Percentiles rank a stretch among this genome's conserved stretches.
phyloP scores from a whole-genome alignment of 2,113 vertebrate genomes.

The Zosterops japonicus region DNA sequence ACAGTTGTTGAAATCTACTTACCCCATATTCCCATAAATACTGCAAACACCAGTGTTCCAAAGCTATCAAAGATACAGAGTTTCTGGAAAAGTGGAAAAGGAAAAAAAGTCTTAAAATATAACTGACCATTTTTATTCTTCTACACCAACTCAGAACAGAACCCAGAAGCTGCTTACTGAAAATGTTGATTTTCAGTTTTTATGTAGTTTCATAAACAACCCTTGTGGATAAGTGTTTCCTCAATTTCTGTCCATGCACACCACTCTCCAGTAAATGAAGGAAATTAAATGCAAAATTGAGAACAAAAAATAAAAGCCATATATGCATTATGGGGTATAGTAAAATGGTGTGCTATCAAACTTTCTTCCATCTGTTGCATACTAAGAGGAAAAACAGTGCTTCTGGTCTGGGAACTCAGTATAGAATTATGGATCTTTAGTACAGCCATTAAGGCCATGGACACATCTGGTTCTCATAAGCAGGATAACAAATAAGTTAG shows the following conservation, averaged over 20 bases:
- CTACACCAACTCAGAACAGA: background rate
- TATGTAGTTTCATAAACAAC: background rate
- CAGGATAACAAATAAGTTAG: background rate
- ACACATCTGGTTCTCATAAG: slow-evolving; percentile 23
- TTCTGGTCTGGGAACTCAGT: background rate
- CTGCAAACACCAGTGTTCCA: slow-evolving; percentile 91
- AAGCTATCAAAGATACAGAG: slow-evolving; percentile 94
- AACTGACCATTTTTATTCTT: background rate
- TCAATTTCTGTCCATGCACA: background rate
- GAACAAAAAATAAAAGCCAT: background rate
- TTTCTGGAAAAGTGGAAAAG: slow-evolving; percentile 77
- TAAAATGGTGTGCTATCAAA: background rate
- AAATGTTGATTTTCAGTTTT: background rate
- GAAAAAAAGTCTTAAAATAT: background rate
- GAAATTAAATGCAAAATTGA: background rate
- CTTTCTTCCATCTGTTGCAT: background rate
- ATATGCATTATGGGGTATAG: background rate
- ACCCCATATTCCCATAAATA: slow-evolving; percentile 97
- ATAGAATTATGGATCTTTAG: background rate
- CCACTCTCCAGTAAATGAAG: background rate
- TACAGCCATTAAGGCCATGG: background rate
- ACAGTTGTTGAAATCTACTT: slow-evolving; percentile 63
- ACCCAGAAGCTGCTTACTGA: background rate
- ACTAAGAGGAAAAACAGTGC: background rate
- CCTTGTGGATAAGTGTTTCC: background rate